Evolutionary conservation across 2,888 invertebrate genomes (phyloP), one percentile per base, ranked within the genome.

Genomic region (Biston betularia): DNA sequence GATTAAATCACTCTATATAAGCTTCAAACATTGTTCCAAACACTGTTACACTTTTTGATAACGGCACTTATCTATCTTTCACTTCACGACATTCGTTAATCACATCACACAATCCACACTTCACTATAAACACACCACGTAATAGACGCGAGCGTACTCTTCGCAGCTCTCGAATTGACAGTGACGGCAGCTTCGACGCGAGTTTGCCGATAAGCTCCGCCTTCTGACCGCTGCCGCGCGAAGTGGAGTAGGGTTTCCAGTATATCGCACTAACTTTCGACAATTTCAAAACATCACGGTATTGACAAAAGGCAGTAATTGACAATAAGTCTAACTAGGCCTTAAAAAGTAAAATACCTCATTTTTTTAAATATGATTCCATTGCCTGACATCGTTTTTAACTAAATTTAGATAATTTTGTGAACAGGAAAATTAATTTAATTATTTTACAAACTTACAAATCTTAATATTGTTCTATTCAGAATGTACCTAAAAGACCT

Each of bases 141-240:
- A 92, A 89, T 87, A 90, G 86, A 91, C 92, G 89, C 89, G 92
- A 92, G 90, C 92, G 91, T 90, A 90, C 92, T 85, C 92, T 87
- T 85, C 89, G 91, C 90, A 87, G 90, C 93, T 93, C 93, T 93
- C 92, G 92, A 92, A 92, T 91, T 93, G 93, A 93, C 93, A 93
- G 93, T 92, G 92, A 86, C 84, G 79, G 82, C 86, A 93, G 93
- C 92, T 79, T 92, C 89, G 91, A 92, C 93, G 93, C 93, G 93
- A 93, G 93, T 93, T 93, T 92, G 92, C 93, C 93, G 92, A 92
- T 92, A 93, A 91, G 92, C 93, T 85, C 93, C 93, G 93, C 93
- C 93, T 93, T 91, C 93, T 93, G 93, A 93, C 93, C 93, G 93
- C 93, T 93, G 91, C 93, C 92, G 93, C 92, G 92, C 91, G 92